phyloP scores from a whole-genome alignment of 2,888 invertebrate species.

The Cylloceria caligata region DNA sequence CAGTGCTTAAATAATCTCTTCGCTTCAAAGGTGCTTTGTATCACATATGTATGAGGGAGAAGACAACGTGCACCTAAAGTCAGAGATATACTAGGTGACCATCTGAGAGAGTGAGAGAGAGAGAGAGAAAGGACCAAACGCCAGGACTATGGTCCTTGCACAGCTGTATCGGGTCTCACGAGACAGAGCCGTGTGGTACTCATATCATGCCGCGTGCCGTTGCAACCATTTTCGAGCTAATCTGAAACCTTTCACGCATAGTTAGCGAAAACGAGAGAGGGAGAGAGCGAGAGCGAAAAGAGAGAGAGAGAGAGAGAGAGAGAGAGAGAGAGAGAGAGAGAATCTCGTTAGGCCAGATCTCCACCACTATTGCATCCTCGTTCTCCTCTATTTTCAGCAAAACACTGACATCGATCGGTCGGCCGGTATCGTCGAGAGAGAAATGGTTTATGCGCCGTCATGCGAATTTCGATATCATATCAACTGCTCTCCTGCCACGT shows the following conservation, averaged over 20 bases:
- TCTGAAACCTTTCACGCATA: constrained; percentile 46
- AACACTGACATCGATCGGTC: constrained; percentile 58
- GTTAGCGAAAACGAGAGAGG: constrained; percentile 20
- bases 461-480: constrained; percentile 57
- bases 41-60: not conserved
- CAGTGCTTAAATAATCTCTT: not conserved
- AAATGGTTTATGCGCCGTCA: constrained; percentile 58
- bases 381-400: constrained; percentile 21
- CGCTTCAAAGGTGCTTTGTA: not conserved
- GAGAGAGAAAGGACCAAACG: no score
- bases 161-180: constrained; percentile 48
- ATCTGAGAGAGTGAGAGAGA: not conserved
- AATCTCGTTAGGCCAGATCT: constrained; percentile 14
- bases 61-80: not conserved
- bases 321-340: constrained; percentile 11
- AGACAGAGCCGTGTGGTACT: constrained; percentile 17
- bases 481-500: constrained; percentile 9
- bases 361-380: constrained; percentile 19
- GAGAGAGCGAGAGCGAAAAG: constrained; percentile 9
- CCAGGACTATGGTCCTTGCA: not conserved
- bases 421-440: constrained; percentile 37
- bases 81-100: not conserved
- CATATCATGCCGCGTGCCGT: constrained; percentile 56
- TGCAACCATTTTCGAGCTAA: constrained; percentile 61
- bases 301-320: constrained; percentile 4